Percentiles rank a stretch among this genome's conserved stretches.
Conservation (phyloP, 2,113 vertebrate genomes). For the Eudyptes chrysolophus region DNA sequence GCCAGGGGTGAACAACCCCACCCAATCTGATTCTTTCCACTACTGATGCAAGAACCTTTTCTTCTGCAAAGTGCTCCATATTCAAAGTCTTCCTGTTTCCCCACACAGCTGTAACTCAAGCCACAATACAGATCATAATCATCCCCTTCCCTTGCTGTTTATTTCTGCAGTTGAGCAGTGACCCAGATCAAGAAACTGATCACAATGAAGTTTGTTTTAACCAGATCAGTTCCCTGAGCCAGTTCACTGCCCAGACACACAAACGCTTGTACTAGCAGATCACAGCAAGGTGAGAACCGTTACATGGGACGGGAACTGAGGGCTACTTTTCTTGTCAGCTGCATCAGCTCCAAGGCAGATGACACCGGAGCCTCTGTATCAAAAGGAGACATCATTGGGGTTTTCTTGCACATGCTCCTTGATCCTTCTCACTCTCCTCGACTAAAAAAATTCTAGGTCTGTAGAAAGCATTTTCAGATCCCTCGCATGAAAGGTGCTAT, state of each 20-base stretch:
- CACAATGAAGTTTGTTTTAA: not conserved
- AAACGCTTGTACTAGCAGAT: not conserved
- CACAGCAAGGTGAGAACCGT: not conserved
- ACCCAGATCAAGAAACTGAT: not conserved
- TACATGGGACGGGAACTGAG: not conserved
- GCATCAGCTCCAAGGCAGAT: not conserved
- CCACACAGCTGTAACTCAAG: not conserved
- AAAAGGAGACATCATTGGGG: not conserved
- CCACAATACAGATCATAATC: not conserved
- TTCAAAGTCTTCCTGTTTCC: slow-evolving; percentile 9
- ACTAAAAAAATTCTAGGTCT: not conserved
- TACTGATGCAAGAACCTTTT: not conserved
- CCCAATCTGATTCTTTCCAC: not conserved
- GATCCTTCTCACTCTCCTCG: not conserved
- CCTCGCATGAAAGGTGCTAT: not conserved
- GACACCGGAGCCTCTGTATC: not conserved
- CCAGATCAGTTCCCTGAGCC: not conserved
- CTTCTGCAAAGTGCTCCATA: not conserved
- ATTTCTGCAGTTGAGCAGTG: not conserved
- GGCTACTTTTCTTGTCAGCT: not conserved
- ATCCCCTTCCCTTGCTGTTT: not conserved
- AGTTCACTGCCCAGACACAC: not conserved
- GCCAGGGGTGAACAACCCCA: not conserved
- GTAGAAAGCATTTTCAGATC: not conserved
- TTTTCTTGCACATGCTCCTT: not conserved